Evolutionary conservation across 2,113 vertebrate species (phyloP).

Genomic region (Zeus faber): DNA sequence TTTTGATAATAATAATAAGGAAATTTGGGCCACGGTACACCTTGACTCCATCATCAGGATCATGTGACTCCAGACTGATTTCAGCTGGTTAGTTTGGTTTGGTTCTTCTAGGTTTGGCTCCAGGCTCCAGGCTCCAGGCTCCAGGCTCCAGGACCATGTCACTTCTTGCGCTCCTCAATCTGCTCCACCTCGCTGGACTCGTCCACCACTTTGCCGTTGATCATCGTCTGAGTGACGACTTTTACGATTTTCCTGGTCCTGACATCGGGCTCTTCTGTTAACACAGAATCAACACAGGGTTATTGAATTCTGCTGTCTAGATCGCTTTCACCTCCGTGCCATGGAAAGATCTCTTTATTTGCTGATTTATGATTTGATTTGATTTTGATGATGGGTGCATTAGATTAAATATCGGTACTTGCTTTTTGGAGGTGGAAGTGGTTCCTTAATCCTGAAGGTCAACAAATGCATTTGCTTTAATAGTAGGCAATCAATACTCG

Average conservation of each 20-base stretch:
- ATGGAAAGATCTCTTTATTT: no score
- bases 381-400: not conserved
- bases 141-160: slow-evolving; percentile 25
- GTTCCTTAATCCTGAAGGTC: slow-evolving; percentile 70
- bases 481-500: slow-evolving; percentile 4
- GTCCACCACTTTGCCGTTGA: slow-evolving; percentile 77
- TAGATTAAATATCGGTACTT: slow-evolving; percentile 48
- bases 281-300: slow-evolving; percentile 2
- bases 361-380: not conserved
- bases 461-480: no score
- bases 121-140: not conserved
- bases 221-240: slow-evolving; percentile 80
- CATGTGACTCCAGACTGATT: no score
- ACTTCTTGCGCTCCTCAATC: slow-evolving; percentile 75
- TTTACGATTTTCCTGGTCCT: slow-evolving; percentile 80
- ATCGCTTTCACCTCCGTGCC: no score
- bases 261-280: slow-evolving; percentile 74
- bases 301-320: no score
- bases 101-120: not conserved
- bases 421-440: slow-evolving; percentile 67
- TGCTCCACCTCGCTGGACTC: slow-evolving; percentile 79
- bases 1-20: no score
- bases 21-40: no score
- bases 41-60: no score
- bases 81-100: no score